Percentiles rank a stretch among this genome's conserved stretches.
Conservation (phyloP, 2,113 vertebrate species). For the Maccullochella peelii region DNA sequence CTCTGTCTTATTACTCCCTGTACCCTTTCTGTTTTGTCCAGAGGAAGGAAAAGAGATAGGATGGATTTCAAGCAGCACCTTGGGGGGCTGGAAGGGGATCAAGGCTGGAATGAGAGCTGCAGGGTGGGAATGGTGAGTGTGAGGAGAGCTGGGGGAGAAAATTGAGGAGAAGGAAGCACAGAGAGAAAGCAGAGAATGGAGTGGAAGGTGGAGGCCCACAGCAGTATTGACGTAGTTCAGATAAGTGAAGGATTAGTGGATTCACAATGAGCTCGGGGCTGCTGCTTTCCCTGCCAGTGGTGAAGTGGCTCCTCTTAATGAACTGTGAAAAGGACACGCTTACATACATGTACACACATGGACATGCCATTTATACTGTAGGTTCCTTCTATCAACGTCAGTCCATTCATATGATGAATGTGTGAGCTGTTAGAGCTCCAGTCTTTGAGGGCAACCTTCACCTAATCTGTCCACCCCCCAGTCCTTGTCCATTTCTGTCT, state of each 20-base stretch:
- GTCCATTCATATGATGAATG: constrained; percentile 5
- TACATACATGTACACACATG: constrained; percentile 12
- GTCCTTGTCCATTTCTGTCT: background rate
- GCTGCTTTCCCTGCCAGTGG: constrained; percentile 51
- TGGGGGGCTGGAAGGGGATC: background rate
- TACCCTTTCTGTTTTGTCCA: constrained; percentile 65
- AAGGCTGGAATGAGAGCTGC: constrained; percentile 41
- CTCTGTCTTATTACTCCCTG: constrained; percentile 72
- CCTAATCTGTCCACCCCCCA: background rate
- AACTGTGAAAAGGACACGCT: constrained; percentile 57
- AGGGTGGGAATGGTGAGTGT: constrained; percentile 21
- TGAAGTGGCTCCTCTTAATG: constrained; percentile 72
- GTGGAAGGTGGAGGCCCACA: constrained; percentile 39
- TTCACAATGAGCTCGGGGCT: constrained; percentile 61
- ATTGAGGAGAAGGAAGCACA: constrained; percentile 1
- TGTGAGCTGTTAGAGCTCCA: background rate
- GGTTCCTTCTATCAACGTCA: background rate
- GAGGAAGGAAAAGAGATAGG: constrained; percentile 58
- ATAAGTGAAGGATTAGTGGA: constrained; percentile 72
- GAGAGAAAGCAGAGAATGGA: constrained; percentile 26
- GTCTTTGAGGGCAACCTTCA: constrained; percentile 1
- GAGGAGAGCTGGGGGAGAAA: constrained; percentile 4
- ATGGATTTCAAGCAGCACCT: constrained; percentile 66
- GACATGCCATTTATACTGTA: constrained; percentile 29
- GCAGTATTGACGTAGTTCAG: constrained; percentile 64